These are phyloP conservation scores for Malachius bipustulatus DNA, from an alignment of 2,888 invertebrate genomes.

Conservation along the genomic window DNA sequence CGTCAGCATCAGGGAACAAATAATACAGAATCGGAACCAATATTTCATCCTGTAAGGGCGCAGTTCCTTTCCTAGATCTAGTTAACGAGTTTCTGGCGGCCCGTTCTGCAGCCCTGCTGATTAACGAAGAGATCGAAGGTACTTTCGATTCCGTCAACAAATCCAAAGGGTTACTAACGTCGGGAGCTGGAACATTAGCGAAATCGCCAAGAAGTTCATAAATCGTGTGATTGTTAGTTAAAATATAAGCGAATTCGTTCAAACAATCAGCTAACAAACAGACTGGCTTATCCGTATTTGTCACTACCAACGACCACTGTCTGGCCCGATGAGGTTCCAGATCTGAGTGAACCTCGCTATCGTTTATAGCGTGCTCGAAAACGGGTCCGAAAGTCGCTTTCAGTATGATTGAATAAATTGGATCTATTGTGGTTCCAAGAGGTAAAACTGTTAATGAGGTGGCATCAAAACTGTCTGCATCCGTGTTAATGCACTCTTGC, in stretches of 20 bases:
- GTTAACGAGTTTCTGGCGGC: constrained; percentile 38
- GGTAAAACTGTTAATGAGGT: constrained; percentile 51
- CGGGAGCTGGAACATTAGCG: constrained; percentile 29
- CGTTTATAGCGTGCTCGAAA: constrained; percentile 74
- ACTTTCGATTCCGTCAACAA: constrained; percentile 67
- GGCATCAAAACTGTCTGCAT: constrained; percentile 43
- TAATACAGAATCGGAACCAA: constrained; percentile 68
- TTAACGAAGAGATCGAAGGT: constrained; percentile 48
- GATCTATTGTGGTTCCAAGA: constrained; percentile 76
- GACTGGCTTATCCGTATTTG: constrained; percentile 54
- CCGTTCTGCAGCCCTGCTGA: constrained; percentile 42
- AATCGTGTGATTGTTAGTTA: constrained; percentile 40
- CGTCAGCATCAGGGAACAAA: constrained; percentile 79
- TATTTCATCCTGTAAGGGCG: constrained; percentile 65
- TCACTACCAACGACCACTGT: constrained; percentile 61
- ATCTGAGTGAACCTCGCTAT: constrained; percentile 78
- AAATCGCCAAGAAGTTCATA: constrained; percentile 46
- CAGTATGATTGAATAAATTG: constrained; percentile 62
- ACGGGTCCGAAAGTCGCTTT: constrained; percentile 80
- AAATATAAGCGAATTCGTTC: constrained; percentile 55
- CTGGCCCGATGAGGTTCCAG: constrained; percentile 75
- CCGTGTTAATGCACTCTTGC: constrained; percentile 45
- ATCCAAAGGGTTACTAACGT: constrained; percentile 46
- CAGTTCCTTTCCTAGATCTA: constrained; percentile 44
- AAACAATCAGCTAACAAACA: constrained; percentile 70